These are phyloP conservation scores for Matsumurasca onukii DNA, from an alignment of 1,140 invertebrate genomes.

Conservation along the genomic window DNA sequence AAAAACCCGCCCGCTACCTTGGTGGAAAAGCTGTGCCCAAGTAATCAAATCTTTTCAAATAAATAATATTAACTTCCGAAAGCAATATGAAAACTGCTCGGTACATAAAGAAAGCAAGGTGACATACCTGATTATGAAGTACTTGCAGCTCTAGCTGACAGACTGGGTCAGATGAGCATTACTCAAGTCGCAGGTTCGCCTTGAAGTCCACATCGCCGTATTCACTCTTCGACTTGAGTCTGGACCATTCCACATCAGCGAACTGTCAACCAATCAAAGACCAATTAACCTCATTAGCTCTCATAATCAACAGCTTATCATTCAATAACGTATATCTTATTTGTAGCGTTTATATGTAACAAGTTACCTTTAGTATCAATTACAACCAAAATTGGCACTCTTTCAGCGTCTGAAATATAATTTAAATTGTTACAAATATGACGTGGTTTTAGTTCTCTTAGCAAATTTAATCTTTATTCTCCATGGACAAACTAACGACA, in stretches of 20 bases:
- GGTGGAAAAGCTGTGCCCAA: too few relatives aligned
- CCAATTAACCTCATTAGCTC: conserved; percentile 14
- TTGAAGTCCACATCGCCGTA: conserved; percentile 52
- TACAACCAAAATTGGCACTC: background rate
- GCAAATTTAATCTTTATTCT: too few relatives aligned
- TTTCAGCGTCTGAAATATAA: background rate
- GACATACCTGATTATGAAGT: conserved; percentile 66
- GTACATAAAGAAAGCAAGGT: too few relatives aligned
- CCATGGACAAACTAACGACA: too few relatives aligned
- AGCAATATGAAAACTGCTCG: too few relatives aligned
- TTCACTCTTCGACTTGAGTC: conserved; percentile 45
- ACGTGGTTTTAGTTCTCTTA: background rate
- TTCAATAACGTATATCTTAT: conserved; percentile 43
- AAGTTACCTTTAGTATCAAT: background rate
- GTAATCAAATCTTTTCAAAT: too few relatives aligned
- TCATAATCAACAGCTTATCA: conserved; percentile 3
- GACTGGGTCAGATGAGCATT: conserved; percentile 66
- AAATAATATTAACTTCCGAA: too few relatives aligned
- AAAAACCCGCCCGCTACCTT: too few relatives aligned
- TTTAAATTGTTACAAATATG: background rate
- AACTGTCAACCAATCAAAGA: conserved; percentile 45
- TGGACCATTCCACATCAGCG: conserved; percentile 50
- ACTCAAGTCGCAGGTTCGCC: conserved; percentile 57
- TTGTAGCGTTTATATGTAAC: conserved; percentile 33
- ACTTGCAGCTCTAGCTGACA: conserved; percentile 68